Evolutionary conservation across 2,797 vertebrate species (phyloP), one percentile per base, ranked within the genome.

Genomic region (Helarctos malayanus): DNA sequence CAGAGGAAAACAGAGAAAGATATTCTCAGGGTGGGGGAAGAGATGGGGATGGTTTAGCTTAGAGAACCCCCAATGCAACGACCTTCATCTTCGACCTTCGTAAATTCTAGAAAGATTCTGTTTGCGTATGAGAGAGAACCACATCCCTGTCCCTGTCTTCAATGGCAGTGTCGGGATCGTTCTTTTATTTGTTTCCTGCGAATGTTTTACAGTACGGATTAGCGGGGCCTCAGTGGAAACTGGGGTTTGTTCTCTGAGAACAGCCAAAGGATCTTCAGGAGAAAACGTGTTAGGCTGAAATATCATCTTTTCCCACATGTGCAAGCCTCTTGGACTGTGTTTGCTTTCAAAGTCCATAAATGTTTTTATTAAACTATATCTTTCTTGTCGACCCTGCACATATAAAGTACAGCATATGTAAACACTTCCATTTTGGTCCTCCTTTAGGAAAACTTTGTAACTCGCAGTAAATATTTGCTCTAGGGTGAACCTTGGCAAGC

Each of bases 311-410:
- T 92, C 92, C 95, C 95, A 97, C 61, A 97, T 79, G 94, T 91
- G 85, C 75, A 35, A 97, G 89, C 61, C 95, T 95, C 71, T 97
- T 97, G 94, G 96, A 94, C 52, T 75, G 49, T 92, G 95, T 97
- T 97, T 96, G 94, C 96, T 96, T 96, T 97, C 85, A 89, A 93
- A 97, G 96, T 71, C 95, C 87, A 97, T 93, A 97, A 97, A 94
- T 89, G 94, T 97, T 97, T 97, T 98, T 98, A 97, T 97, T 98
- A 97, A 97, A 95, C 75, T 94, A 32, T 97, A 91, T 97, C 94
- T 97, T 97, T 95, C 94, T 96, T 93, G 96, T 94, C 92, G 97
- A 25, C 93, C 75, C 83, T 63, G 57, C 14, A n/a, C 83, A 27
- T 87, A 81, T 69, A 73, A 96, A 94, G 78, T 83, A 61, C 57